Percentiles rank a stretch among this genome's conserved stretches.
Conservation (phyloP, 1,140 invertebrate genomes). For the Anastrepha obliqua region DNA sequence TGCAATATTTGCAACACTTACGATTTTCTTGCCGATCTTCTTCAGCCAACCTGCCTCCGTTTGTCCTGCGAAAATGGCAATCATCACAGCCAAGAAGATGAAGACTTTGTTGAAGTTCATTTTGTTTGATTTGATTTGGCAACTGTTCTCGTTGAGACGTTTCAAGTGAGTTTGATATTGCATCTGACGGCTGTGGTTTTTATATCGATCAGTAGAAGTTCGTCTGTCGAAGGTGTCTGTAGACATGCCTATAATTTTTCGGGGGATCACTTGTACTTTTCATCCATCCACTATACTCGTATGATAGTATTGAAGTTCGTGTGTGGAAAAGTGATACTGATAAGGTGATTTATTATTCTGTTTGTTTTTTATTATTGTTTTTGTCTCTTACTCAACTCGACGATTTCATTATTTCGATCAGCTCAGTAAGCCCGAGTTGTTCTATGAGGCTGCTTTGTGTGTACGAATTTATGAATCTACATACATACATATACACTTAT, state of each 20-base stretch:
- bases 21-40: constrained; percentile 68
- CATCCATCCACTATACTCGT: background rate
- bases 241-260: background rate
- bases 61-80: constrained; percentile 65
- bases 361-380: background rate
- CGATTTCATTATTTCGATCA: background rate
- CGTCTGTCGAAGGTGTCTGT: background rate
- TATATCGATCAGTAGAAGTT: background rate
- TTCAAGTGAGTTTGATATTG: background rate
- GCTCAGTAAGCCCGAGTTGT: too few relatives aligned
- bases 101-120: constrained; percentile 71
- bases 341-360: background rate
- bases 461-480: background rate
- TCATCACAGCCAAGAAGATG: constrained; percentile 65
- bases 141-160: background rate
- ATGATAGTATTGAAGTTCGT: too few relatives aligned
- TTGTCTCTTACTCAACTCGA: background rate
- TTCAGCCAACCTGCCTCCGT: constrained; percentile 67
- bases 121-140: constrained; percentile 4
- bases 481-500: background rate
- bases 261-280: background rate
- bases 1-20: constrained; percentile 59
- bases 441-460: too few relatives aligned
- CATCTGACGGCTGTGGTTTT: background rate
- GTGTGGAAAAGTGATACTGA: background rate